Conservation (phyloP, 2,113 vertebrate genomes). For the Lates calcarifer region DNA sequence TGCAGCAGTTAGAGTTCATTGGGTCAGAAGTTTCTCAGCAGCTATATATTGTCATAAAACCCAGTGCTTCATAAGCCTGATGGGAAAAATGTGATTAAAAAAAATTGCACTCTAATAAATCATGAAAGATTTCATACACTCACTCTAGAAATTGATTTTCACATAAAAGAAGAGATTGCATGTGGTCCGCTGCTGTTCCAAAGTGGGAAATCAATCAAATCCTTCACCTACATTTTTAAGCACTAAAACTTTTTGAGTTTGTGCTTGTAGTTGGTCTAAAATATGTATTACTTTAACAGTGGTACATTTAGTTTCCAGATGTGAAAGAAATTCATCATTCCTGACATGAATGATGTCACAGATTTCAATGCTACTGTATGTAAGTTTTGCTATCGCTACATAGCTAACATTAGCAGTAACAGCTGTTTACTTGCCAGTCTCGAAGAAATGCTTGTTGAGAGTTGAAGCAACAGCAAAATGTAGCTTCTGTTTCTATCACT, state of each 20-base stretch:
- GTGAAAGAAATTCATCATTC: neutral
- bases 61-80: slow-evolving; percentile 35
- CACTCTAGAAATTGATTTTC: slow-evolving; percentile 61
- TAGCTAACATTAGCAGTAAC: too few species aligned
- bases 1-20: neutral
- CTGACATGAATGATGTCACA: slow-evolving; percentile 1
- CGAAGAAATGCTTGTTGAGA: too few species aligned
- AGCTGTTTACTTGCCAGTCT: too few species aligned
- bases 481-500: too few species aligned
- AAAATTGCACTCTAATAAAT: slow-evolving; percentile 65
- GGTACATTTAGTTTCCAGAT: neutral
- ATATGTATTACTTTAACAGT: neutral
- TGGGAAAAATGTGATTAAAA: slow-evolving; percentile 64
- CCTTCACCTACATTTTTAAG: slow-evolving; percentile 21
- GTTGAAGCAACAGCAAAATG: too few species aligned
- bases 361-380: neutral
- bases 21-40: slow-evolving; percentile 24
- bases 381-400: too few species aligned
- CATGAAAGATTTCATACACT: slow-evolving; percentile 48
- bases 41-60: slow-evolving; percentile 39
- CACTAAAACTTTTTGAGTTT: slow-evolving; percentile 5
- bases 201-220: slow-evolving; percentile 62
- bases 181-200: slow-evolving; percentile 41
- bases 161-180: slow-evolving; percentile 66
- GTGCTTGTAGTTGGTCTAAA: slow-evolving; percentile 2